phyloP scores from a whole-genome alignment of 2,797 vertebrate genomes.

The Pipistrellus nathusii region DNA sequence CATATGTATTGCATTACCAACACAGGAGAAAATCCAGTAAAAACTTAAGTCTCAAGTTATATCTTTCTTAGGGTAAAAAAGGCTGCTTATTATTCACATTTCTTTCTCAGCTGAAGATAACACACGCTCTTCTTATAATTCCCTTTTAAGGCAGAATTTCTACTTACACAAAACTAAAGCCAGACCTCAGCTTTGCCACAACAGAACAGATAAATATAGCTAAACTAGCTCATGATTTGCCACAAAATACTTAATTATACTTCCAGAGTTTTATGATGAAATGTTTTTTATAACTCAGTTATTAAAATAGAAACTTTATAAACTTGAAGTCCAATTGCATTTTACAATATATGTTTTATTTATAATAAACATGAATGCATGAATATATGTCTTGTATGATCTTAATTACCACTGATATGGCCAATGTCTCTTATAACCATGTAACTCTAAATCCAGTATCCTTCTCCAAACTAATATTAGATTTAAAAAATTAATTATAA shows the following conservation, averaged over 20 bases:
- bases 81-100: neutral
- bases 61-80: neutral
- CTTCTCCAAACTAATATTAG: neutral
- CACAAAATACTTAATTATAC: constrained; percentile 14
- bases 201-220: constrained; percentile 24
- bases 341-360: constrained; percentile 12
- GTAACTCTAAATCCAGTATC: neutral
- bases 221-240: constrained; percentile 38
- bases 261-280: constrained; percentile 16
- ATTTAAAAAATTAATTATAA: neutral
- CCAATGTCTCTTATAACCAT: neutral
- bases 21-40: neutral
- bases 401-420: neutral
- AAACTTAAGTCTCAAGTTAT: neutral
- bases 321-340: neutral
- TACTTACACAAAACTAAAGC: constrained; percentile 19
- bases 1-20: neutral
- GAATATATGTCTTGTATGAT: neutral
- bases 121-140: neutral
- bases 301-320: constrained; percentile 28
- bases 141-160: constrained; percentile 37
- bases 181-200: constrained; percentile 24
- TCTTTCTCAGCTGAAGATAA: constrained; percentile 1
- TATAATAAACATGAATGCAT: constrained; percentile 8
- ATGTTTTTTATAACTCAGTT: neutral